These are phyloP conservation scores for Spea hammondii DNA, from an alignment of 2,797 vertebrate species.

Conservation along the genomic window DNA sequence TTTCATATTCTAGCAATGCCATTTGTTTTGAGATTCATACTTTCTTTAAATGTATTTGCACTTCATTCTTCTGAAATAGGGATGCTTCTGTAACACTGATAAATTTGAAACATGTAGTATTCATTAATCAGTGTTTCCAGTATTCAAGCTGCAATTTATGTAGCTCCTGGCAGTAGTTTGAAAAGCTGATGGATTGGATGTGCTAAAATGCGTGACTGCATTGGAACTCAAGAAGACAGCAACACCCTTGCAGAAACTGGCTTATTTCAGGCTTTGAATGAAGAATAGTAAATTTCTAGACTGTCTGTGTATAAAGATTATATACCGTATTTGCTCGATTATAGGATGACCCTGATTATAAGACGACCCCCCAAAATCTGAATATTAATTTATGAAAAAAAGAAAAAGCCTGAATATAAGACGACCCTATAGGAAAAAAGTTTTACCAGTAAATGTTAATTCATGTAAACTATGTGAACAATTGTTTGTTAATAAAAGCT, in stretches of 20 bases:
- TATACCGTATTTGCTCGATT: no score
- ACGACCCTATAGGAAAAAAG: no score
- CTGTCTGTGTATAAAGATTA: no score
- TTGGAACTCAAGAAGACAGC: conserved; percentile 25
- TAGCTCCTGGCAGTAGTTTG: conserved; percentile 47
- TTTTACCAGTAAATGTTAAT: no score
- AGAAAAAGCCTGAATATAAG: no score
- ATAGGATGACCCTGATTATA: no score
- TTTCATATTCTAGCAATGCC: conserved; percentile 16
- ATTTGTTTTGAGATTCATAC: conserved; percentile 34
- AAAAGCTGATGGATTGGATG: conserved; percentile 48
- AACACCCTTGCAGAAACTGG: conserved; percentile 10
- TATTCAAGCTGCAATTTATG: conserved; percentile 41
- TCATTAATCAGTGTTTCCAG: conserved; percentile 50
- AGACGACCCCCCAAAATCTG: no score
- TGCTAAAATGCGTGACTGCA: conserved; percentile 45
- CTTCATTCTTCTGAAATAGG: conserved; percentile 22
- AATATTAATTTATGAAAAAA: no score
- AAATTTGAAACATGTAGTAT: conserved; percentile 45
- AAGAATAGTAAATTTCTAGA: no score
- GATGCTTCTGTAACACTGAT: conserved; percentile 46
- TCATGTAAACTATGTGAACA: no score
- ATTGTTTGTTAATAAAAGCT: no score
- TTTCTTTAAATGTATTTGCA: conserved; percentile 30
- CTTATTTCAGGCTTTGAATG: background rate